Percentiles rank a stretch among this genome's conserved stretches.
Evolutionary conservation across 1,140 invertebrate species (phyloP).

Genomic region (Anoplolepis gracilipes): DNA sequence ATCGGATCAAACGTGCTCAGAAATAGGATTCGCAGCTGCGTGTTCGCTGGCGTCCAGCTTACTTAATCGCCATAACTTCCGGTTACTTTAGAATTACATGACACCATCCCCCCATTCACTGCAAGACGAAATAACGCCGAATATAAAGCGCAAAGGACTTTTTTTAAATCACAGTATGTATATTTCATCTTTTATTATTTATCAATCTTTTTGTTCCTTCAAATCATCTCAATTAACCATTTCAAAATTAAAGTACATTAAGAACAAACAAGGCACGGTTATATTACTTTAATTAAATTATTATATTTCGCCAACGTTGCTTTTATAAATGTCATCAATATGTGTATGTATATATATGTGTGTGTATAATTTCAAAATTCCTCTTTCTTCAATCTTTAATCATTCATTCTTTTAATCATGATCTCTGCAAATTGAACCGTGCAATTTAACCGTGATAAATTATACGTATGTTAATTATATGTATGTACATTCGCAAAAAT

Average conservation of each 20-base stretch:
- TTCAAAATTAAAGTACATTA: too few species aligned
- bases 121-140: conserved; percentile 48
- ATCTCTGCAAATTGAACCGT: conserved; percentile 1
- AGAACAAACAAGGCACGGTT: too few species aligned
- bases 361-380: neutral
- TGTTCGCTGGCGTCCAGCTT: conserved; percentile 29
- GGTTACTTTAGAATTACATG: conserved; percentile 66
- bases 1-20: conserved; percentile 50
- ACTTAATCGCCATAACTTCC: conserved; percentile 76
- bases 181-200: conserved; percentile 16
- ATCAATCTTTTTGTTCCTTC: neutral
- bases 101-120: conserved; percentile 68
- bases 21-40: conserved; percentile 79
- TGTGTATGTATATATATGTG: too few species aligned
- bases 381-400: neutral
- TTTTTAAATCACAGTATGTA: neutral
- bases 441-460: neutral
- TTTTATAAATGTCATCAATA: neutral
- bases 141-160: conserved; percentile 59
- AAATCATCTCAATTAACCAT: too few species aligned
- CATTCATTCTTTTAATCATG: neutral
- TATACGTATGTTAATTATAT: too few species aligned
- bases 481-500: neutral
- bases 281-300: neutral
- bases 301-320: neutral